Conservation (phyloP, 2,888 invertebrate species). For the Cordylochernes scorpioides region DNA sequence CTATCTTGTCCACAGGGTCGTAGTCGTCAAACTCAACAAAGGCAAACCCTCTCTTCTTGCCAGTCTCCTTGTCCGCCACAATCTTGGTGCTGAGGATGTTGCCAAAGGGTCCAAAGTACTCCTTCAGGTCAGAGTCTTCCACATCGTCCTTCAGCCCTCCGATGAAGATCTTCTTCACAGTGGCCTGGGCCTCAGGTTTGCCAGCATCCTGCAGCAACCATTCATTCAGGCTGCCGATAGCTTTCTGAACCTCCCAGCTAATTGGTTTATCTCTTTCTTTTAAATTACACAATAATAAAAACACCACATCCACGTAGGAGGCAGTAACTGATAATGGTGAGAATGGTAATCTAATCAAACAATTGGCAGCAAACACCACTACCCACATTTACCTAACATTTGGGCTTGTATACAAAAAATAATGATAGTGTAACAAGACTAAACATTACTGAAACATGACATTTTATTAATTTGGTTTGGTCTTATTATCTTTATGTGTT, state of each 20-base stretch:
- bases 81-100: slow-evolving; percentile 53
- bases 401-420: too few relatives aligned
- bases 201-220: slow-evolving; percentile 31
- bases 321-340: too few relatives aligned
- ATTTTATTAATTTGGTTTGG: too few relatives aligned
- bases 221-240: neutral
- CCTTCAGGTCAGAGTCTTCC: slow-evolving; percentile 58
- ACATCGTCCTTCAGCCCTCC: slow-evolving; percentile 78
- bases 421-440: too few relatives aligned
- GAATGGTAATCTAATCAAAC: too few relatives aligned
- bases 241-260: neutral
- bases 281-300: too few relatives aligned
- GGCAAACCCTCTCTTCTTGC: slow-evolving; percentile 79
- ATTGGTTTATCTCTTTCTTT: too few relatives aligned
- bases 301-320: too few relatives aligned
- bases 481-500: too few relatives aligned
- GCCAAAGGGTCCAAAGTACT: slow-evolving; percentile 42
- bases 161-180: slow-evolving; percentile 79
- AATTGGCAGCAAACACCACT: too few relatives aligned
- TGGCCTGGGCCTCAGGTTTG: slow-evolving; percentile 68
- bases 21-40: slow-evolving; percentile 93
- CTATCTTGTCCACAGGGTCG: slow-evolving; percentile 85
- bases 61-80: slow-evolving; percentile 71
- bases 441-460: too few relatives aligned
- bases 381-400: too few relatives aligned